These are phyloP conservation scores for Meteorus colon DNA, from an alignment of 2,888 invertebrate species.

Conservation along the genomic window DNA sequence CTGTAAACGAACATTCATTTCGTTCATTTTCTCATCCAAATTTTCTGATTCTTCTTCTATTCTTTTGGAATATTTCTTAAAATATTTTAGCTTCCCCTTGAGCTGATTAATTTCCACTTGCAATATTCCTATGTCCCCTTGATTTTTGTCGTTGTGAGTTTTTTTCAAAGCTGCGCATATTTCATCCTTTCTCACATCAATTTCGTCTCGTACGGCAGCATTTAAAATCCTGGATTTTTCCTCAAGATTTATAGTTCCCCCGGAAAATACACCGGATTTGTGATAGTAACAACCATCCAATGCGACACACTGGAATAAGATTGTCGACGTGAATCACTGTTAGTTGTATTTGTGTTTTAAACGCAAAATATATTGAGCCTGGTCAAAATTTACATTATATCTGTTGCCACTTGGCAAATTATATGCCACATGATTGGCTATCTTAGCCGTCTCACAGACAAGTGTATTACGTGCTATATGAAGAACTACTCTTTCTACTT, in stretches of 20 bases:
- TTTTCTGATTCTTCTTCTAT: neutral
- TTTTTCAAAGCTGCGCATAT: conserved; percentile 26
- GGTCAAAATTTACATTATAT: conserved; percentile 78
- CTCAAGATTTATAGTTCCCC: conserved; percentile 82
- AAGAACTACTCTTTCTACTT: conserved; percentile 92
- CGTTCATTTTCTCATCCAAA: conserved; percentile 71
- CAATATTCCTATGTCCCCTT: neutral
- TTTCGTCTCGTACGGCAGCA: neutral
- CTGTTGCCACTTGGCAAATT: conserved; percentile 83
- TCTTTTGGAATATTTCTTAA: neutral
- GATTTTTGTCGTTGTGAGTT: neutral
- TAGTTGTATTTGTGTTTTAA: conserved; percentile 10
- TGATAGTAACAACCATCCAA: conserved; percentile 98
- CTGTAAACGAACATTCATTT: conserved; percentile 73
- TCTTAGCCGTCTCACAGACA: conserved; percentile 96
- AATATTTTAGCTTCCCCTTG: conserved; percentile 75
- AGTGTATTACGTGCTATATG: conserved; percentile 98
- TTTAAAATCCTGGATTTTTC: conserved; percentile 97
- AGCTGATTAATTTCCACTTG: neutral
- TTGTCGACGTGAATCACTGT: neutral
- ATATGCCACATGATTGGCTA: conserved; percentile 95
- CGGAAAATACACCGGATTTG: conserved; percentile 96
- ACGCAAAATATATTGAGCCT: neutral
- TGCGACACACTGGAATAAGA: conserved; percentile 83
- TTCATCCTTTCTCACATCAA: conserved; percentile 11